phyloP scores from a whole-genome alignment of 2,888 invertebrate genomes.

The Oligia strigilis region DNA sequence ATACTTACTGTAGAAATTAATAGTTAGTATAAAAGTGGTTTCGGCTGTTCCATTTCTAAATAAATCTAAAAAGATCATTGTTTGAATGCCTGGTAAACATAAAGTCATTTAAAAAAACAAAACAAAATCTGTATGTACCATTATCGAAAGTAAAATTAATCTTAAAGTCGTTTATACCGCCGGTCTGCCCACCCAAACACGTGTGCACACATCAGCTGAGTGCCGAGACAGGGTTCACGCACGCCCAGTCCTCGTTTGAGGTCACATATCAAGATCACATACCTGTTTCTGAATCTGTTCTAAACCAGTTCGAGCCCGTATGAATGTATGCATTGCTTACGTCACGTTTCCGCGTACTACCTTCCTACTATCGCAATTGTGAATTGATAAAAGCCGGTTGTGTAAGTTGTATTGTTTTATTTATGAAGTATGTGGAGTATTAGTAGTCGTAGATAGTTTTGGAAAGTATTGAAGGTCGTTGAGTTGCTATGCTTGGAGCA shows the following conservation, averaged over 20 bases:
- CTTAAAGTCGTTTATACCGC: conserved; percentile 48
- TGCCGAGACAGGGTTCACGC: conserved; percentile 72
- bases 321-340: conserved; percentile 71
- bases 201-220: conserved; percentile 77
- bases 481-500: conserved; percentile 61
- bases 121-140: too few relatives aligned
- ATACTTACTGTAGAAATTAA: neutral
- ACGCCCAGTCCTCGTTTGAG: conserved; percentile 80
- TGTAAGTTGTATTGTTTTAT: conserved; percentile 47
- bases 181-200: conserved; percentile 71
- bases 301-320: conserved; percentile 76
- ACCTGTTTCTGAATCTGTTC: conserved; percentile 76
- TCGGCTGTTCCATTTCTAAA: neutral
- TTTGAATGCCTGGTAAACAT: neutral
- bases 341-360: conserved; percentile 73
- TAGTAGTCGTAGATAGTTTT: conserved; percentile 54
- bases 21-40: neutral
- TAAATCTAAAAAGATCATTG: neutral
- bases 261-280: conserved; percentile 88
- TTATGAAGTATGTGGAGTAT: conserved; percentile 15
- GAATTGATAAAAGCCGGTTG: conserved; percentile 60
- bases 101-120: too few relatives aligned
- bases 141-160: conserved; percentile 28
- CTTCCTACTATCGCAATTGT: conserved; percentile 65
- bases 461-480: conserved; percentile 71